A percentile compares a stretch with the other conserved stretches of the same genome.
Conservation (phyloP, 2,797 vertebrate genomes). For the Catostomus latipinnis region DNA sequence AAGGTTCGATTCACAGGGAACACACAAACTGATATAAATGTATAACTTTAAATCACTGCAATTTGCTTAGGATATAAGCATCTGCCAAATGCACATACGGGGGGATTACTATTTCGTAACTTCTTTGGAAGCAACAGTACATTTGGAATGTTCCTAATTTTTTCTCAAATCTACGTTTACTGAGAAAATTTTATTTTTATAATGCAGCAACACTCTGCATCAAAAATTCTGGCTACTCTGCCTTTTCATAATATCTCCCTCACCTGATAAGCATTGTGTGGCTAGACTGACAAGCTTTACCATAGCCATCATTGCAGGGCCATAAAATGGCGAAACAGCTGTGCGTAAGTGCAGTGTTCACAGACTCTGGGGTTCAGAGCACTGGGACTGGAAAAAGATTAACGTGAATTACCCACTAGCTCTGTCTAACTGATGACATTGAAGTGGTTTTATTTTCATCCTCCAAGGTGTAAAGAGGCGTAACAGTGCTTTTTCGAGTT, state of each 20-base stretch:
- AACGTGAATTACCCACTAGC: conserved; percentile 16
- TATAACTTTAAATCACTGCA: no score
- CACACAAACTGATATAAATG: no score
- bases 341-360: conserved; percentile 39
- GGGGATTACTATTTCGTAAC: no score
- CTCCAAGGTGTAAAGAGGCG: background rate
- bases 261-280: conserved; percentile 50
- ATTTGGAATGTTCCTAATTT: background rate
- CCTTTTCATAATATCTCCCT: background rate
- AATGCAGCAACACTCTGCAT: background rate
- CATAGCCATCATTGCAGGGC: conserved; percentile 38
- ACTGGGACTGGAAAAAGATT: background rate
- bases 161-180: background rate
- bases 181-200: background rate
- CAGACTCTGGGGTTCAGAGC: background rate
- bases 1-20: no score
- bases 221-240: background rate
- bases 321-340: conserved; percentile 53
- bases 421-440: conserved; percentile 3
- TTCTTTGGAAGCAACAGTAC: background rate
- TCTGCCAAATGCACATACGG: no score
- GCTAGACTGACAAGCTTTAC: conserved; percentile 47
- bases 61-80: no score
- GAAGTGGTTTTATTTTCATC: conserved; percentile 3
- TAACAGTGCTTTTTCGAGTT: background rate